phyloP scores from a whole-genome alignment of 2,888 invertebrate species.

The Drosophila paucipuncta region DNA sequence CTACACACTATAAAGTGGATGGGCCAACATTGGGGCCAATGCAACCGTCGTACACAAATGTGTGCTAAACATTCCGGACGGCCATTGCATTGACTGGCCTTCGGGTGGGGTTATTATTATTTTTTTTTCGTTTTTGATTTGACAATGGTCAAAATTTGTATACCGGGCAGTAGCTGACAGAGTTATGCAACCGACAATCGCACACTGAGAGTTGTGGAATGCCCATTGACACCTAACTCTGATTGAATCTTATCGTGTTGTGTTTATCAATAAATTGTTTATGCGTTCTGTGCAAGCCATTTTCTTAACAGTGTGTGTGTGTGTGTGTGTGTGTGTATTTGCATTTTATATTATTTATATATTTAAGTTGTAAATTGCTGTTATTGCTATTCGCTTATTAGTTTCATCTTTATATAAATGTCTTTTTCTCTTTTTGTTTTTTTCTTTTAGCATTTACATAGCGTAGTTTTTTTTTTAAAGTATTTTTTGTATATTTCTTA shows the following conservation, averaged over 20 bases:
- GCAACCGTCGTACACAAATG: slow-evolving; percentile 79
- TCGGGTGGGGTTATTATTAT: slow-evolving; percentile 4
- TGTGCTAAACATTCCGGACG: slow-evolving; percentile 77
- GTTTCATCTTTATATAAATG: slow-evolving; percentile 41
- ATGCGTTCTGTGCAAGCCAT: slow-evolving; percentile 64
- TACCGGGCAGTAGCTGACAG: slow-evolving; percentile 83
- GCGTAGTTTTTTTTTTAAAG: slow-evolving; percentile 54
- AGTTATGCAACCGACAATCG: slow-evolving; percentile 83
- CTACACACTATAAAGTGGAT: slow-evolving; percentile 58
- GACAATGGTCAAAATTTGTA: slow-evolving; percentile 58
- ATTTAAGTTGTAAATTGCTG: slow-evolving; percentile 33
- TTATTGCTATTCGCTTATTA: slow-evolving; percentile 43
- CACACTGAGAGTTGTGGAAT: slow-evolving; percentile 74
- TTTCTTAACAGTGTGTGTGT: slow-evolving; percentile 47
- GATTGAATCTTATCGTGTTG: slow-evolving; percentile 78
- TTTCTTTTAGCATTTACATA: slow-evolving; percentile 70
- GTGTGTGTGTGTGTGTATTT: slow-evolving; percentile 47
- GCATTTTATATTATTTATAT: slow-evolving; percentile 62
- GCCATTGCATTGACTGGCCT: slow-evolving; percentile 74
- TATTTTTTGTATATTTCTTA: slow-evolving; percentile 17
- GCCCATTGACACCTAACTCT: slow-evolving; percentile 83
- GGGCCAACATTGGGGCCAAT: slow-evolving; percentile 53
- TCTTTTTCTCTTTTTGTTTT: slow-evolving; percentile 35
- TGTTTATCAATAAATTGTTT: slow-evolving; percentile 35
- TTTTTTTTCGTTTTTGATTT: not conserved